Evolutionary conservation across 2,113 vertebrate genomes (phyloP), one percentile per base, ranked within the genome.

Genomic region (Rousettus leschenaultii): DNA sequence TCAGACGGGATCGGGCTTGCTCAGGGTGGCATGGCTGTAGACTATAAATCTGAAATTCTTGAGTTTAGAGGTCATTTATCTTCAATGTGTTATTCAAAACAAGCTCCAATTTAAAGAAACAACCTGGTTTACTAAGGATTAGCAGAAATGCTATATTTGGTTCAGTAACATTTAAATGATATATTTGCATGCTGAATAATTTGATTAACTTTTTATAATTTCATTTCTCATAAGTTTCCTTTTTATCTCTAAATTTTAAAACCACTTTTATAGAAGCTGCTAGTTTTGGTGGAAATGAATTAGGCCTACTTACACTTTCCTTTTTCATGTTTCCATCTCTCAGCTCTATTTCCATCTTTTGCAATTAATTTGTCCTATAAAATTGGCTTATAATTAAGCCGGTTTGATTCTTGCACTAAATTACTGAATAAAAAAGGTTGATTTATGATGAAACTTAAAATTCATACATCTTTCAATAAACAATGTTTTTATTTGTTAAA

Each of bases 171-270:
- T 77, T 85, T 89, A 66, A 92, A 65, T 65, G 33, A 74, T 33
- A 38, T 12, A 77, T 66, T 78, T 87, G 38, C 33, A 33, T 77
- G 21, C 35, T 33, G 63, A 93, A 86, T 95, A 66, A 53, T 84
- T 78, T 89, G 8, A 85, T 92, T 73, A 95, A 93, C 35, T 86
- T 85, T 22, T 86, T 68, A 84, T 21, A 82, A 40, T 85, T 78
- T 74, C 48, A 74, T 57, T 95, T 87, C 45, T 83, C 57, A 12
- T 45, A 91, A 12, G 24, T 59, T 95, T 65, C 79, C 30, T 68
- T 91, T 45, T 94, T 73, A 91, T 33, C 18, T 28, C 53, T 71
- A 83, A 89, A 90, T 16, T 89, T 94, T 89, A 95, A 92, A 83
- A 91, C 16, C 43, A 91, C 33, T 95, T 77, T 83, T 59, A 78